These are phyloP conservation scores for Microctenopoma steveboyesi DNA, from an alignment of 2,797 vertebrate genomes.

Conservation along the genomic window DNA sequence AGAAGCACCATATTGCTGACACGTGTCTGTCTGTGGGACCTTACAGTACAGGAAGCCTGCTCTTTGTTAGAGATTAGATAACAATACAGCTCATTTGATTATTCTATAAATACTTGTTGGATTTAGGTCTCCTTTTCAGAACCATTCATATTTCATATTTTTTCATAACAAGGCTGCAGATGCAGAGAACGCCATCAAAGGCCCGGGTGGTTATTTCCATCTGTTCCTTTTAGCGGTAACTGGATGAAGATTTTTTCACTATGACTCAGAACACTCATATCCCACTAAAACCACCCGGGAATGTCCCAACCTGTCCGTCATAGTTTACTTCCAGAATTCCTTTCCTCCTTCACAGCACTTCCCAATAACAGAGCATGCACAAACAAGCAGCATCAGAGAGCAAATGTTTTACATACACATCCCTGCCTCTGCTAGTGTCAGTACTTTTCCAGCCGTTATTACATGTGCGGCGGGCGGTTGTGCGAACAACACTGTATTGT, in stretches of 20 bases:
- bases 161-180: background rate
- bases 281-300: slow-evolving; percentile 50
- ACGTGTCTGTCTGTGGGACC: background rate
- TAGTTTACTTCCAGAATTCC: slow-evolving; percentile 23
- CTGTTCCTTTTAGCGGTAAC: slow-evolving; percentile 23
- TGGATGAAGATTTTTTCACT: slow-evolving; percentile 58
- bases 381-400: slow-evolving; percentile 5
- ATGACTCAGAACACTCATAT: slow-evolving; percentile 69
- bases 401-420: slow-evolving; percentile 20
- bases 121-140: background rate
- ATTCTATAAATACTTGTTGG: too few species aligned
- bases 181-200: background rate
- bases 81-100: too few species aligned
- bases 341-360: slow-evolving; percentile 10
- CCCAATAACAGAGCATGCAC: slow-evolving; percentile 12
- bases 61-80: too few species aligned
- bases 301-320: slow-evolving; percentile 40
- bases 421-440: background rate
- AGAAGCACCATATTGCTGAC: too few species aligned
- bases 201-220: slow-evolving; percentile 40
- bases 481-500: slow-evolving; percentile 64
- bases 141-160: background rate
- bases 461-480: slow-evolving; percentile 22
- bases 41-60: background rate
- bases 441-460: slow-evolving; percentile 74